A percentile compares a stretch with the other conserved stretches of the same genome.
phyloP scores from a whole-genome alignment of 2,888 invertebrate genomes.

The Nomada hirtipes region DNA sequence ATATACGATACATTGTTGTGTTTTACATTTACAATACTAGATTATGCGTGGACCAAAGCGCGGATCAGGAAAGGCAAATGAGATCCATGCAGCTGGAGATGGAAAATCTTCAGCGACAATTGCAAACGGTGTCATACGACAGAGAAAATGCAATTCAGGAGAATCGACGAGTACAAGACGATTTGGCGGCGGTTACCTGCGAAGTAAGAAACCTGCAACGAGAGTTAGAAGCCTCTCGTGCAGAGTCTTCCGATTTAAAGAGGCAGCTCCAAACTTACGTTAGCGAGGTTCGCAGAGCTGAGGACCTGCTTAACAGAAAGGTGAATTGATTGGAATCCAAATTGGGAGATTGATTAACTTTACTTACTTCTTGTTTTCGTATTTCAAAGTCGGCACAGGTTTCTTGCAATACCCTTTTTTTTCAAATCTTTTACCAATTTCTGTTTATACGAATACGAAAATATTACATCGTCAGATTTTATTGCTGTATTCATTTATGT shows the following conservation, averaged over 20 bases:
- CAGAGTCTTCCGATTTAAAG: conserved; percentile 90
- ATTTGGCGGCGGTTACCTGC: conserved; percentile 88
- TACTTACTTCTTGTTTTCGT: too few relatives aligned
- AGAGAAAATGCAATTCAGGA: conserved; percentile 88
- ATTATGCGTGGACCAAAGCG: conserved; percentile 74
- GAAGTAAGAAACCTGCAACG: conserved; percentile 87
- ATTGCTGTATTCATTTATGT: too few relatives aligned
- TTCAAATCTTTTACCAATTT: too few relatives aligned
- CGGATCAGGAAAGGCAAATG: conserved; percentile 78
- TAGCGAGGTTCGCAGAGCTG: conserved; percentile 91
- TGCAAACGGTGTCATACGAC: conserved; percentile 86
- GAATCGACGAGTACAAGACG: conserved; percentile 91
- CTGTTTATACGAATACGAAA: too few relatives aligned
- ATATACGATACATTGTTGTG: neutral
- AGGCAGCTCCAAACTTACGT: conserved; percentile 93
- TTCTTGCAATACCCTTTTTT: too few relatives aligned
- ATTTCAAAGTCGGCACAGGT: too few relatives aligned
- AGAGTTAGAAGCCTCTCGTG: conserved; percentile 89
- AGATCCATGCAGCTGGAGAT: conserved; percentile 84
- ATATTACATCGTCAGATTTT: too few relatives aligned
- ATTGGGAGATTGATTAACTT: too few relatives aligned
- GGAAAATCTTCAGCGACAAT: conserved; percentile 86
- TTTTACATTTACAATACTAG: conserved; percentile 58
- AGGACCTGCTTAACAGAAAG: conserved; percentile 90
- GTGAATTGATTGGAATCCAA: conserved; percentile 77